Percentiles rank a stretch among this genome's conserved stretches.
Evolutionary conservation across 2,797 vertebrate species (phyloP).

Genomic region (Distichodus sexfasciatus): DNA sequence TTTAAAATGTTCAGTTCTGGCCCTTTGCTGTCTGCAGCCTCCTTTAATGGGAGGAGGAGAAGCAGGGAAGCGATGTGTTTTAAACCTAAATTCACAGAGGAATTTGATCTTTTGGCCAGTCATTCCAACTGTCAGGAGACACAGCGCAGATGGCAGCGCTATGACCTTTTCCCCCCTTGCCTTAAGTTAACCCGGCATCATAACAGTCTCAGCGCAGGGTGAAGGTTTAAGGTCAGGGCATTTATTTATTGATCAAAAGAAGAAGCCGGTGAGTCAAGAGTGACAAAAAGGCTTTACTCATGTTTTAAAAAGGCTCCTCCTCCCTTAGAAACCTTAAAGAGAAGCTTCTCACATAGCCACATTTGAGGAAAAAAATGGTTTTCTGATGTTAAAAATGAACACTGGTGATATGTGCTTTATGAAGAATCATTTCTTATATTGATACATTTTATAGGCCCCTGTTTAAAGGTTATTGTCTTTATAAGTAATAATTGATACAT

Average conservation of each 20-base stretch:
- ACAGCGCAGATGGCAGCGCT: background rate
- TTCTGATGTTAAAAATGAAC: no score
- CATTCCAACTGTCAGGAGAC: constrained; percentile 3
- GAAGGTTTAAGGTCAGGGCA: constrained; percentile 5
- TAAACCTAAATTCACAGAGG: background rate
- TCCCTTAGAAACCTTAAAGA: background rate
- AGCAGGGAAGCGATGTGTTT: background rate
- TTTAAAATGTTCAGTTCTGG: background rate
- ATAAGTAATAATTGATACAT: no score
- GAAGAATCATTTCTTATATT: no score
- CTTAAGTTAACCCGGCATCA: constrained; percentile 6
- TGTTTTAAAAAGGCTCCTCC: background rate
- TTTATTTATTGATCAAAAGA: constrained; percentile 16
- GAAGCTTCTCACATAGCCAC: no score
- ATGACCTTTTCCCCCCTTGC: background rate
- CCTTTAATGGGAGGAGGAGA: background rate
- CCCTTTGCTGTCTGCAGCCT: background rate
- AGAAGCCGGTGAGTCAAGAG: background rate
- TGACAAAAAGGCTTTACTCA: background rate
- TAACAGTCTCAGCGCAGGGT: background rate
- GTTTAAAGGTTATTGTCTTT: no score
- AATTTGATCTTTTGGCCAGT: background rate
- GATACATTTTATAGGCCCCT: no score
- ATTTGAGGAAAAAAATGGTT: no score
- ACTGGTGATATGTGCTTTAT: no score